Conservation (phyloP, 2,888 invertebrate species). For the Tiphia femorata region DNA sequence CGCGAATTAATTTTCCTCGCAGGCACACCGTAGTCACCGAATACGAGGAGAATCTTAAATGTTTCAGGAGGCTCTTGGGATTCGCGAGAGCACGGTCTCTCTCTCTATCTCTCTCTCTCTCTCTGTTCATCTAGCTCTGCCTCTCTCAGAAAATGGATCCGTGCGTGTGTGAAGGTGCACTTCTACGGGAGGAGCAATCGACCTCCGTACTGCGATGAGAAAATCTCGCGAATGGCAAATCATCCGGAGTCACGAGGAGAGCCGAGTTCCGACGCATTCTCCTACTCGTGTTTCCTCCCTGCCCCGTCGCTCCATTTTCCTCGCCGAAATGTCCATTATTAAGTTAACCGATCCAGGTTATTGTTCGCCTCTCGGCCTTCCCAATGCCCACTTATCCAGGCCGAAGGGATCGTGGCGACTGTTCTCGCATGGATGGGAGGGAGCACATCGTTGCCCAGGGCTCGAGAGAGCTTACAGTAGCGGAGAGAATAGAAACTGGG, state of each 20-base stretch:
- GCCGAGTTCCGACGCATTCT: no score
- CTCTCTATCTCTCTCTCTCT: neutral
- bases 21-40: conserved; percentile 24
- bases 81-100: conserved; percentile 19
- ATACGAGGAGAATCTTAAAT: conserved; percentile 27
- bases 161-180: no score
- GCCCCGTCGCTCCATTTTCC: no score
- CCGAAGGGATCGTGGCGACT: conserved; percentile 19
- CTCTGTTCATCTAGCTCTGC: conserved; percentile 24
- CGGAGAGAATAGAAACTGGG: conserved; percentile 48
- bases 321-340: conserved; percentile 55
- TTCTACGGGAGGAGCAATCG: no score
- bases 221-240: no score
- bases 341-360: conserved; percentile 55
- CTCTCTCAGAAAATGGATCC: no score
- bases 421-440: no score
- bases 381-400: conserved; percentile 51
- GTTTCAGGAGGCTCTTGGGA: conserved; percentile 25
- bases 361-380: conserved; percentile 47
- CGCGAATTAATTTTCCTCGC: conserved; percentile 16
- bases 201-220: no score
- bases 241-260: no score
- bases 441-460: no score
- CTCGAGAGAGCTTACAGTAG: conserved; percentile 35
- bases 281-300: no score